Percentiles rank a stretch among this genome's conserved stretches.
Conservation (phyloP, 2,797 vertebrate genomes). For the Petrocephalus schoutedeni region DNA sequence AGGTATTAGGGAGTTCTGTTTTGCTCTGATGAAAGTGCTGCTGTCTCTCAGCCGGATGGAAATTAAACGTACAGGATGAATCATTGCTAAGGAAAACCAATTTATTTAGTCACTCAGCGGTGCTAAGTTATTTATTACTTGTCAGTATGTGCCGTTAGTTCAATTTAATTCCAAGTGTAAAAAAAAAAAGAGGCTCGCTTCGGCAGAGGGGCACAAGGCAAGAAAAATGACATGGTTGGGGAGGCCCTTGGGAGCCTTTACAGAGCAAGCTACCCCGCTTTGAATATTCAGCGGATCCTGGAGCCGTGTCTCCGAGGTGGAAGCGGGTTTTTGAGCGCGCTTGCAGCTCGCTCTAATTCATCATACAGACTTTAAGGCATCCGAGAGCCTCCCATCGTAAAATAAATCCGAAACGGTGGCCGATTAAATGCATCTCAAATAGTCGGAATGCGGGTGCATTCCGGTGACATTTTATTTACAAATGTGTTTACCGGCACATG, state of each 20-base stretch:
- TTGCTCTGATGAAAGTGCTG: slow-evolving; percentile 58
- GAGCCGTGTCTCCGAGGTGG: slow-evolving; percentile 1
- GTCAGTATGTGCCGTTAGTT: slow-evolving; percentile 74
- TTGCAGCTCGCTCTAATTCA: slow-evolving; percentile 12
- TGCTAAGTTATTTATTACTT: slow-evolving; percentile 81
- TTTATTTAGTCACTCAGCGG: slow-evolving; percentile 78
- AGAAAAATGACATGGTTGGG: slow-evolving; percentile 31
- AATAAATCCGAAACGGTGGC: neutral
- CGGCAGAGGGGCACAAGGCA: slow-evolving; percentile 36
- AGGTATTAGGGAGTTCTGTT: slow-evolving; percentile 49
- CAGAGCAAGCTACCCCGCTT: slow-evolving; percentile 19
- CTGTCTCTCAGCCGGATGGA: slow-evolving; percentile 62
- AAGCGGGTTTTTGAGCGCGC: neutral
- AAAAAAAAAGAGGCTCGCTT: slow-evolving; percentile 19
- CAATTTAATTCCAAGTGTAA: slow-evolving; percentile 72
- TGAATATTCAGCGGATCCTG: slow-evolving; percentile 26
- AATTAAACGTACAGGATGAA: slow-evolving; percentile 76
- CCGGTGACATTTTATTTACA: slow-evolving; percentile 15
- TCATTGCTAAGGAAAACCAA: slow-evolving; percentile 74
- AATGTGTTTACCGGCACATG: neutral
- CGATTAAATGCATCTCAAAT: slow-evolving; percentile 10
- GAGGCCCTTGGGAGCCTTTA: slow-evolving; percentile 19
- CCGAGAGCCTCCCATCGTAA: neutral
- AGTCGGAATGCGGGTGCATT: neutral
- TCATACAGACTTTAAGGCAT: slow-evolving; percentile 7